phyloP scores from a whole-genome alignment of 2,888 invertebrate species.

The Hyalella azteca region DNA sequence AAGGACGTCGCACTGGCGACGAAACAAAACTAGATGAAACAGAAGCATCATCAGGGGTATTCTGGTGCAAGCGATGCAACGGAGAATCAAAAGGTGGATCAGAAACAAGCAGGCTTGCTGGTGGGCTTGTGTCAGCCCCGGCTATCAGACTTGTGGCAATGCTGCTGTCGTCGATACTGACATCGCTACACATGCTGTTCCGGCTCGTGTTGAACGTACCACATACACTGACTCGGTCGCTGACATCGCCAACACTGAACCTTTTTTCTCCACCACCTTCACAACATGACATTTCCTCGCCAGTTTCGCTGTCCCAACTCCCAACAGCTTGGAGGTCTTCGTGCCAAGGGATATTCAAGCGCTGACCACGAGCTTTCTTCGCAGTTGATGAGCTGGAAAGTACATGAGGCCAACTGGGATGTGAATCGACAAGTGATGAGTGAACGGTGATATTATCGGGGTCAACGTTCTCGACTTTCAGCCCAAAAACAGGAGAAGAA shows the following conservation, averaged over 20 bases:
- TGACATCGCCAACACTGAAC: constrained; percentile 47
- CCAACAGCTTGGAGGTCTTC: constrained; percentile 24
- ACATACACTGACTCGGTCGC: constrained; percentile 42
- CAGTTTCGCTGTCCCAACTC: constrained; percentile 55
- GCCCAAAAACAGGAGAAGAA: neutral
- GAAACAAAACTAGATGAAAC: constrained; percentile 46
- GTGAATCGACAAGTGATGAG: neutral
- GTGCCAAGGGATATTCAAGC: constrained; percentile 20
- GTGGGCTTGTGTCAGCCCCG: constrained; percentile 52
- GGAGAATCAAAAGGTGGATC: constrained; percentile 56
- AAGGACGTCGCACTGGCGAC: constrained; percentile 45
- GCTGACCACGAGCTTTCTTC: constrained; percentile 11
- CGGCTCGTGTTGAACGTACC: constrained; percentile 20
- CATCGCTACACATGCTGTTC: constrained; percentile 47
- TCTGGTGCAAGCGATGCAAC: constrained; percentile 52
- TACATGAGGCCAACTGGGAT: constrained; percentile 12
- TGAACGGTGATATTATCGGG: neutral
- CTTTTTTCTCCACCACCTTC: constrained; percentile 51
- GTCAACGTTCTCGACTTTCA: neutral
- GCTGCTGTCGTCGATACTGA: constrained; percentile 38
- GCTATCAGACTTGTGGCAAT: constrained; percentile 48
- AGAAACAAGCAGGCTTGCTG: constrained; percentile 51
- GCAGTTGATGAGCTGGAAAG: neutral
- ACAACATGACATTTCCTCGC: constrained; percentile 51
- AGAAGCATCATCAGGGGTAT: constrained; percentile 53